phyloP scores from a whole-genome alignment of 2,888 invertebrate genomes.

The Ptychoptera albimana region DNA sequence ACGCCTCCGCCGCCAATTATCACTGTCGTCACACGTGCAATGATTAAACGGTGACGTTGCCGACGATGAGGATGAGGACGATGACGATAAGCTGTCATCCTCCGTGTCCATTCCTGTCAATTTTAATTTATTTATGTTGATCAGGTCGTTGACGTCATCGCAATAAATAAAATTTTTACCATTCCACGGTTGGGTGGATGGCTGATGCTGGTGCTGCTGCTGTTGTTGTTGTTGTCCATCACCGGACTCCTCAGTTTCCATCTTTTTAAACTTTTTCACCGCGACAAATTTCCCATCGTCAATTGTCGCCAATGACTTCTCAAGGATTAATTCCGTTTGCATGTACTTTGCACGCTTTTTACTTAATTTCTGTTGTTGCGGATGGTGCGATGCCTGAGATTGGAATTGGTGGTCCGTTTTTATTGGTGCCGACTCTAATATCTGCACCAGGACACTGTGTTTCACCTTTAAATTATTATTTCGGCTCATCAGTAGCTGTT shows the following conservation, averaged over 20 bases:
- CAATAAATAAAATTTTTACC: constrained; percentile 1
- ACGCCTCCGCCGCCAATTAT: neutral
- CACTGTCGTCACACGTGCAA: constrained; percentile 5
- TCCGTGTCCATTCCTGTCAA: constrained; percentile 9
- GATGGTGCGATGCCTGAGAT: constrained; percentile 8
- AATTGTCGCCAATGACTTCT: no score
- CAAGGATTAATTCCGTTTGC: neutral
- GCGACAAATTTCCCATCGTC: no score
- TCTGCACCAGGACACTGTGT: constrained; percentile 47
- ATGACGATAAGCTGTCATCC: constrained; percentile 24
- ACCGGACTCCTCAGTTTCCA: constrained; percentile 16
- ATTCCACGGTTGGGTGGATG: constrained; percentile 1
- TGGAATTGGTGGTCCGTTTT: constrained; percentile 5
- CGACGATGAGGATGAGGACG: constrained; percentile 12
- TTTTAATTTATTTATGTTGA: neutral
- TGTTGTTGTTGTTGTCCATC: constrained; percentile 4
- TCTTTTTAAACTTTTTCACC: constrained; percentile 22
- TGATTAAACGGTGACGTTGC: constrained; percentile 21
- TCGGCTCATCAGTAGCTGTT: constrained; percentile 2
- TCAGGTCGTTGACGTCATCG: neutral
- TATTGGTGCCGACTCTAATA: constrained; percentile 38
- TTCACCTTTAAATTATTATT: constrained; percentile 35
- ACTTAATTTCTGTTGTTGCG: constrained; percentile 8
- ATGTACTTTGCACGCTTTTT: constrained; percentile 5
- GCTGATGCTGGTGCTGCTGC: constrained; percentile 10